phyloP scores from a whole-genome alignment of 2,888 invertebrate species.

The Cataglyphis albicans region DNA sequence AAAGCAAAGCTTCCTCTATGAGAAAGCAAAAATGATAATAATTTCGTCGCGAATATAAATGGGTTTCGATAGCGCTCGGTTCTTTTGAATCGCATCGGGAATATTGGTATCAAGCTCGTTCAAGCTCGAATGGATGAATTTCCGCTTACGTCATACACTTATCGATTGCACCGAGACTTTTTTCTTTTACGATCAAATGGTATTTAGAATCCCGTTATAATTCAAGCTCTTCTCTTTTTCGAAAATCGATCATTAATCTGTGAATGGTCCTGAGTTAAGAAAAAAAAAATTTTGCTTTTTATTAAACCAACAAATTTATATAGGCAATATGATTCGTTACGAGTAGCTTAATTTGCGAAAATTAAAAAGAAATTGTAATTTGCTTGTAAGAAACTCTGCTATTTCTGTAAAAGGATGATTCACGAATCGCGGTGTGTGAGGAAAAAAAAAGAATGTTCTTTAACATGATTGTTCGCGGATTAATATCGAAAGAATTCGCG shows the following conservation, averaged over 20 bases:
- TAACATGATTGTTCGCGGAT: neutral
- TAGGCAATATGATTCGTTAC: neutral
- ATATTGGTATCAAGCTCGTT: slow-evolving; percentile 42
- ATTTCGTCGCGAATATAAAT: slow-evolving; percentile 23
- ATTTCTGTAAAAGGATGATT: neutral
- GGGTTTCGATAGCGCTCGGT: slow-evolving; percentile 13
- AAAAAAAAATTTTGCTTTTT: neutral
- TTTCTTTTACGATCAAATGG: slow-evolving; percentile 14
- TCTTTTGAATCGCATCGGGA: slow-evolving; percentile 24
- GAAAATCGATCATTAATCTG: slow-evolving; percentile 29
- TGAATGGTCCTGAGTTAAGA: neutral
- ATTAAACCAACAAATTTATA: neutral
- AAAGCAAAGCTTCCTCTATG: too few relatives aligned
- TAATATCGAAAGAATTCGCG: neutral
- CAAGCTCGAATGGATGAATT: slow-evolving; percentile 30
- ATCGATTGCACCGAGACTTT: neutral
- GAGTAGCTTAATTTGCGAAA: neutral
- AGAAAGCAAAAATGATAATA: neutral
- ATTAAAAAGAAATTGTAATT: neutral
- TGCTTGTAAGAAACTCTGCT: neutral
- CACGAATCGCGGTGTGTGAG: neutral
- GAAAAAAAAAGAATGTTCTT: neutral
- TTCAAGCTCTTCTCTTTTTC: neutral
- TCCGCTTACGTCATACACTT: slow-evolving; percentile 44
- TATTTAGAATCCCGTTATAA: neutral